A percentile compares a stretch with the other conserved stretches of the same genome.
phyloP scores from a whole-genome alignment of 2,797 vertebrate genomes.

The Decapterus maruadsi region DNA sequence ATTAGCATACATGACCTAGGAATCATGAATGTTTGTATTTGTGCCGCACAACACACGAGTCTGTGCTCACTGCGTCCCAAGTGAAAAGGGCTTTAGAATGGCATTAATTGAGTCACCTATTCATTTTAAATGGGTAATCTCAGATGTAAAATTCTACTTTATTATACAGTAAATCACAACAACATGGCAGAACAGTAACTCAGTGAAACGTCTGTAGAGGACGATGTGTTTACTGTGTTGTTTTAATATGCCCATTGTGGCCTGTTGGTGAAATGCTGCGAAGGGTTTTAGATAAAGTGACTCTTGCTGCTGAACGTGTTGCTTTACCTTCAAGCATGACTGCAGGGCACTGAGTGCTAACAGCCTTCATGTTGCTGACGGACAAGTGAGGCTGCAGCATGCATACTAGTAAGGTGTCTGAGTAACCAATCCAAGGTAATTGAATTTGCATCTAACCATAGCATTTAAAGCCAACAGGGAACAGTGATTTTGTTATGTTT shows the following conservation, averaged over 20 bases:
- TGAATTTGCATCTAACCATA: conserved; percentile 40
- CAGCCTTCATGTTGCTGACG: conserved; percentile 11
- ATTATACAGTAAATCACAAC: background rate
- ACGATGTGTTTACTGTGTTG: background rate
- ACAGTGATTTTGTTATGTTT: conserved; percentile 28
- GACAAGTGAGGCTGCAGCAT: conserved; percentile 8
- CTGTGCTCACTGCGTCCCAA: too few species aligned
- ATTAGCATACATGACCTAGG: too few species aligned
- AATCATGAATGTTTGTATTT: too few species aligned
- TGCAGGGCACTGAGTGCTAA: conserved; percentile 9
- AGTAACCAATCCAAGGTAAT: conserved; percentile 28
- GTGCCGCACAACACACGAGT: too few species aligned
- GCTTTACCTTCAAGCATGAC: conserved; percentile 23
- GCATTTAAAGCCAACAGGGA: conserved; percentile 25
- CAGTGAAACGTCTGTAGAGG: too few species aligned
- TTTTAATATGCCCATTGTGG: background rate
- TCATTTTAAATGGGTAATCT: background rate
- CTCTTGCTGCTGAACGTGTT: background rate
- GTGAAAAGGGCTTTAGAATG: background rate
- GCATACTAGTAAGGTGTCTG: conserved; percentile 8
- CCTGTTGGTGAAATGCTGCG: background rate
- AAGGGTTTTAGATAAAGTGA: background rate
- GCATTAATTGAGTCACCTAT: background rate
- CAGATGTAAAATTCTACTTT: background rate
- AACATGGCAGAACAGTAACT: background rate